Percentiles rank a stretch among this genome's conserved stretches.
Conservation (phyloP, 1,140 invertebrate genomes). For the Cataglyphis hispanica region DNA sequence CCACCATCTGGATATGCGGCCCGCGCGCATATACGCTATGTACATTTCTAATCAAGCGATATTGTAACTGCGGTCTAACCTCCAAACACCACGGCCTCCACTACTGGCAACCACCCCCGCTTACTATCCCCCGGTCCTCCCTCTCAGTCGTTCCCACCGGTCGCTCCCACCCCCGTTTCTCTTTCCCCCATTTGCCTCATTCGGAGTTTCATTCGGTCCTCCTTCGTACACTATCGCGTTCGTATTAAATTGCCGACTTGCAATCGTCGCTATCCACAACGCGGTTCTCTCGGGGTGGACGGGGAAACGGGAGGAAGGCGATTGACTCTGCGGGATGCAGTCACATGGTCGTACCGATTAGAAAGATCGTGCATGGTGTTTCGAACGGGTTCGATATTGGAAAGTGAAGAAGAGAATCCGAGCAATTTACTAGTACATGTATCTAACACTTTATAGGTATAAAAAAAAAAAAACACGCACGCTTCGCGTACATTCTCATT, state of each 20-base stretch:
- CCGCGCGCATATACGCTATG: slow-evolving; percentile 85
- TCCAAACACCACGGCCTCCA: slow-evolving; percentile 78
- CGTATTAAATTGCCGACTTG: slow-evolving; percentile 76
- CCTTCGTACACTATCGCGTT: slow-evolving; percentile 76
- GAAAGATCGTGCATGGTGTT: slow-evolving; percentile 42
- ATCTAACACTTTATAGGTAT: not conserved
- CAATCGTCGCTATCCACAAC: slow-evolving; percentile 61
- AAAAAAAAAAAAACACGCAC: not conserved
- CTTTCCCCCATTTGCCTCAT: slow-evolving; percentile 53
- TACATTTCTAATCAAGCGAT: slow-evolving; percentile 88
- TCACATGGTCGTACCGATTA: slow-evolving; percentile 40
- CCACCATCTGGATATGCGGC: slow-evolving; percentile 85
- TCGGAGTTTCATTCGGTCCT: slow-evolving; percentile 65
- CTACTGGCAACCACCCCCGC: slow-evolving; percentile 57
- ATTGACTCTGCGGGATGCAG: slow-evolving; percentile 60
- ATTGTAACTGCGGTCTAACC: slow-evolving; percentile 87
- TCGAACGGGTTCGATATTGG: slow-evolving; percentile 24
- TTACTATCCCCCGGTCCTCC: slow-evolving; percentile 26
- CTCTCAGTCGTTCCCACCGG: slow-evolving; percentile 69
- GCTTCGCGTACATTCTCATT: not conserved
- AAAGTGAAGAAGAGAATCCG: slow-evolving; percentile 2
- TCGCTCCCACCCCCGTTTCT: slow-evolving; percentile 48
- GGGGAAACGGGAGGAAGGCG: slow-evolving; percentile 44
- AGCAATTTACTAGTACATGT: not conserved
- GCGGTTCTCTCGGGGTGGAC: slow-evolving; percentile 46